Conservation (phyloP, 1,140 invertebrate genomes). For the Polypedilum vanderplanki region DNA sequence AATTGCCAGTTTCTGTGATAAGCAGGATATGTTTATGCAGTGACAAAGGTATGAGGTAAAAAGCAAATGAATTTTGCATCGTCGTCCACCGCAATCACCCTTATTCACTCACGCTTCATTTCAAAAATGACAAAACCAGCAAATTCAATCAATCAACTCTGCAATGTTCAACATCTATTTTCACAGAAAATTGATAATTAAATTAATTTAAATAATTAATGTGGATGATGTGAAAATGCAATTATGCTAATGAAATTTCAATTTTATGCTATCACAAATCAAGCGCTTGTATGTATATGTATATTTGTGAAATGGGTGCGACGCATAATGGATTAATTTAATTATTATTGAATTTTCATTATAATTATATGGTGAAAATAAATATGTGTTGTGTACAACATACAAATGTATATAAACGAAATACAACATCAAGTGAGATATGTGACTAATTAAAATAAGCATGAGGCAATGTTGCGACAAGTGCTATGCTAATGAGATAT, state of each 20-base stretch:
- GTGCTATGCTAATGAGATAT: slow-evolving; percentile 22
- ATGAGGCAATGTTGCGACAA: slow-evolving; percentile 16
- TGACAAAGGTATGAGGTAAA: neutral
- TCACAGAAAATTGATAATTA: slow-evolving; percentile 26
- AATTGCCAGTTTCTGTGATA: slow-evolving; percentile 8
- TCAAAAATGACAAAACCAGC: neutral
- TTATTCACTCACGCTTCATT: neutral
- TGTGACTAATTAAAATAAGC: slow-evolving; percentile 19
- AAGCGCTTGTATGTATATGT: neutral
- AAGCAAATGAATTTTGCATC: neutral
- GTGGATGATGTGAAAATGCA: slow-evolving; percentile 25
- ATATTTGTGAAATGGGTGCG: neutral
- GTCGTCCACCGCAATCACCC: neutral
- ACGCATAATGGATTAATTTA: slow-evolving; percentile 19
- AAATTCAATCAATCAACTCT: slow-evolving; percentile 27
- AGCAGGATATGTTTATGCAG: neutral
- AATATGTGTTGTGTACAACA: neutral
- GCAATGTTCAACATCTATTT: slow-evolving; percentile 13
- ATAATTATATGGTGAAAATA: slow-evolving; percentile 2
- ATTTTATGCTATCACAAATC: slow-evolving; percentile 26
- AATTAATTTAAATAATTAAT: slow-evolving; percentile 29
- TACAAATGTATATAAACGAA: neutral
- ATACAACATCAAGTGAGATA: neutral
- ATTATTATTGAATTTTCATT: slow-evolving; percentile 27
- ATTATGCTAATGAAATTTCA: slow-evolving; percentile 29